Evolutionary conservation across 2,888 invertebrate species (phyloP).

Genomic region (Melanophora roralis): DNA sequence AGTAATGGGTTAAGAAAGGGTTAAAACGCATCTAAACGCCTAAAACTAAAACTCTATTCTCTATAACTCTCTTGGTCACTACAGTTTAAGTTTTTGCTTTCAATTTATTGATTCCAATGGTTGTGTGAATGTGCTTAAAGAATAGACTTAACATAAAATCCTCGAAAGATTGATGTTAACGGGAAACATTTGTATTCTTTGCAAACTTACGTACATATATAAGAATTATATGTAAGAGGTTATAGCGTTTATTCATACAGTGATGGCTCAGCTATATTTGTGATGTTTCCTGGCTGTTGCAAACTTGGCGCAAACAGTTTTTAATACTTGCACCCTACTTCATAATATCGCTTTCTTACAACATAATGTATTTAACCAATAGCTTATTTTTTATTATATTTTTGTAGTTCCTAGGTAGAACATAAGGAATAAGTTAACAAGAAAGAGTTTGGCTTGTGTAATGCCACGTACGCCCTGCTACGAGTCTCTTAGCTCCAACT

Average conservation of each 20-base stretch:
- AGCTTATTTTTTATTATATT: too few species aligned
- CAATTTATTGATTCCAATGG: slow-evolving; percentile 25
- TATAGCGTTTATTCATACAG: slow-evolving; percentile 7
- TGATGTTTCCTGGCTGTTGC: slow-evolving; percentile 61
- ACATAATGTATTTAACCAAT: too few species aligned
- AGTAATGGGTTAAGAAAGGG: background rate
- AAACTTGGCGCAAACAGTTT: slow-evolving; percentile 13
- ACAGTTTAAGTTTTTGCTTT: background rate
- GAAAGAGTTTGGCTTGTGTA: too few species aligned
- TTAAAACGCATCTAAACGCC: slow-evolving; percentile 33
- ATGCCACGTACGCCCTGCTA: too few species aligned
- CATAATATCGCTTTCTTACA: background rate
- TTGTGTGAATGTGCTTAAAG: slow-evolving; percentile 36
- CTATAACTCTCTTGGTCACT: background rate
- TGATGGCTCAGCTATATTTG: slow-evolving; percentile 62
- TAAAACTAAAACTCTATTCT: slow-evolving; percentile 39
- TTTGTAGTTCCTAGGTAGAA: too few species aligned
- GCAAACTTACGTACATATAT: background rate
- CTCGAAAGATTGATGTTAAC: slow-evolving; percentile 76
- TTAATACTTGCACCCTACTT: background rate
- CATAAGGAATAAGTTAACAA: too few species aligned
- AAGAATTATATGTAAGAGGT: slow-evolving; percentile 6
- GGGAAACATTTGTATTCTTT: slow-evolving; percentile 72
- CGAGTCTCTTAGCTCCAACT: too few species aligned
- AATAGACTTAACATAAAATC: slow-evolving; percentile 63